A percentile compares a stretch with the other conserved stretches of the same genome.
Evolutionary conservation across 2,113 vertebrate genomes (phyloP).

Genomic region (Esox niger): DNA sequence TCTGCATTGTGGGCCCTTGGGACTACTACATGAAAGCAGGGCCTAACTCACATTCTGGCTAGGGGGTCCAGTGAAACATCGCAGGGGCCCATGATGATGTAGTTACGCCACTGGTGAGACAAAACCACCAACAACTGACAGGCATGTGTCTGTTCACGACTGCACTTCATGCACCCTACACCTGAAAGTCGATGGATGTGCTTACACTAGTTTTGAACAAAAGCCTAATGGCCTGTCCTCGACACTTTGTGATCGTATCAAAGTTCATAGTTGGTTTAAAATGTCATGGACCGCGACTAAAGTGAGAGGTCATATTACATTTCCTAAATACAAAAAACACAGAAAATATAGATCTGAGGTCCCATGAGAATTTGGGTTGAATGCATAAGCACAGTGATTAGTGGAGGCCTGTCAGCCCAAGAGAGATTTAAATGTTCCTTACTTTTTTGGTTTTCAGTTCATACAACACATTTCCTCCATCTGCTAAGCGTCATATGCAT

Average conservation of each 20-base stretch:
- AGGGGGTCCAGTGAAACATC: too few relatives aligned
- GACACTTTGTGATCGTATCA: too few relatives aligned
- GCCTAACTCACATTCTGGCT: too few relatives aligned
- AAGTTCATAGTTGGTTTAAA: not conserved
- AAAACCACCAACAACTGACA: not conserved
- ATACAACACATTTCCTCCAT: slow-evolving; percentile 1
- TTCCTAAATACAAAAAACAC: slow-evolving; percentile 38
- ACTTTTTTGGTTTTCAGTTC: slow-evolving; percentile 5
- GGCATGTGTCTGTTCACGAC: too few relatives aligned
- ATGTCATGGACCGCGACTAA: not conserved
- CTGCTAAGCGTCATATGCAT: slow-evolving; percentile 42
- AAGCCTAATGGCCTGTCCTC: too few relatives aligned
- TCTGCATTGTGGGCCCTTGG: too few relatives aligned
- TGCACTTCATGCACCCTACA: too few relatives aligned
- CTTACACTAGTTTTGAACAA: too few relatives aligned
- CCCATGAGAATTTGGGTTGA: slow-evolving; percentile 28
- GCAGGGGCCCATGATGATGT: too few relatives aligned
- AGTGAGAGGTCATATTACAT: slow-evolving; percentile 43
- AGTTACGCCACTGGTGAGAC: too few relatives aligned
- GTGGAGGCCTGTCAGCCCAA: slow-evolving; percentile 35
- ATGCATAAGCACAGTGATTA: slow-evolving; percentile 62
- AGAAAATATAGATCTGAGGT: slow-evolving; percentile 27
- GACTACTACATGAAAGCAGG: too few relatives aligned
- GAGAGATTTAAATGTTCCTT: slow-evolving; percentile 10
- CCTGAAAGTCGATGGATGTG: too few relatives aligned